Evolutionary conservation across 2,797 vertebrate species (phyloP).

Genomic region (Hydrocynus forskahlii): DNA sequence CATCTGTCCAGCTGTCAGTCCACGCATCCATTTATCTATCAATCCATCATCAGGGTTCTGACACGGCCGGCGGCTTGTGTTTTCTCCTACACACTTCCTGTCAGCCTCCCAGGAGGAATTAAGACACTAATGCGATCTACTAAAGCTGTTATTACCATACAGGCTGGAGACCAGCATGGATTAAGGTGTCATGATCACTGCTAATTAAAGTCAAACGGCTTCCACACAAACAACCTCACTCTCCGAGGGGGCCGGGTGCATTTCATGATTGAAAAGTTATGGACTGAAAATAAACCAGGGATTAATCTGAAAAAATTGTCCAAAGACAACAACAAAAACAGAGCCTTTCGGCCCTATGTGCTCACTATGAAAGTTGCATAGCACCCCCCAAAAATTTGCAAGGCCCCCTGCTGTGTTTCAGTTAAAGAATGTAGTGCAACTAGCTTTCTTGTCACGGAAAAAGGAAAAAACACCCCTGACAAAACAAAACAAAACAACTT

Average conservation of each 20-base stretch:
- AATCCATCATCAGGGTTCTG: slow-evolving; percentile 6
- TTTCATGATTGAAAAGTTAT: neutral
- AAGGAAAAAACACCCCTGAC: too few species aligned
- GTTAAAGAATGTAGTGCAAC: too few species aligned
- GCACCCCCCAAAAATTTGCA: too few species aligned
- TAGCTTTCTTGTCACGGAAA: too few species aligned
- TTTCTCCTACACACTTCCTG: slow-evolving; percentile 40
- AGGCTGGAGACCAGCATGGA: slow-evolving; percentile 7
- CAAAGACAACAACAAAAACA: too few species aligned
- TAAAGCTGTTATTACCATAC: slow-evolving; percentile 19
- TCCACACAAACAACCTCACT: slow-evolving; percentile 11
- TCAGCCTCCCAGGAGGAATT: slow-evolving; percentile 18
- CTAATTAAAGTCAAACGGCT: slow-evolving; percentile 37
- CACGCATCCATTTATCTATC: neutral
- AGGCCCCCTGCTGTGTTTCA: too few species aligned
- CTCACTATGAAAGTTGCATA: too few species aligned
- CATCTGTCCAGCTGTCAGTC: neutral
- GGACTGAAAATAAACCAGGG: neutral
- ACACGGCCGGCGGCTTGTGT: slow-evolving; percentile 1
- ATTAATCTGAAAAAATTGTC: neutral
- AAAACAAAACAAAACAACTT: too few species aligned
- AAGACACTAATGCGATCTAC: slow-evolving; percentile 22
- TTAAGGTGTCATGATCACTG: slow-evolving; percentile 30
- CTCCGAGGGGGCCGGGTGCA: neutral
- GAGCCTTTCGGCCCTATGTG: too few species aligned